Conservation (phyloP, 2,113 vertebrate genomes). For the Rhinopomastus cyanomelas region DNA sequence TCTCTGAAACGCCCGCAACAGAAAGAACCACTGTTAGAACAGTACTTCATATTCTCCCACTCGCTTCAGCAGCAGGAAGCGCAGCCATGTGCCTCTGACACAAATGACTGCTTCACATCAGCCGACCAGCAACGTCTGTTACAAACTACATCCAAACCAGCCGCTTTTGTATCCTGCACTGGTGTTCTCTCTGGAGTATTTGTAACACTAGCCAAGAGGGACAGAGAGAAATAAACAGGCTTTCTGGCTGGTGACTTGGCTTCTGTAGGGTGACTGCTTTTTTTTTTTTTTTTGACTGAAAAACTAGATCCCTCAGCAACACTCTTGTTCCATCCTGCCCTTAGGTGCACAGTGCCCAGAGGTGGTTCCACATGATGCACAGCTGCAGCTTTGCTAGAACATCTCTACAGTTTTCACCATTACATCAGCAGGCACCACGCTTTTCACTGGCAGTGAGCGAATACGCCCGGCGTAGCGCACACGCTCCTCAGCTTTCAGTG, state of each 20-base stretch:
- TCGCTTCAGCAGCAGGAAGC: neutral
- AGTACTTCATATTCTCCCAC: neutral
- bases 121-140: no score
- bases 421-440: neutral
- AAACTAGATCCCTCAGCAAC: neutral
- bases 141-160: rapidly evolving
- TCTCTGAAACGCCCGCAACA: conserved; percentile 77
- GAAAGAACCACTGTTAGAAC: neutral
- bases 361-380: no score
- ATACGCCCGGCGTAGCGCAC: neutral
- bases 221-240: neutral
- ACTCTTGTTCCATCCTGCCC: neutral
- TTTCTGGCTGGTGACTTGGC: neutral
- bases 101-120: neutral
- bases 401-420: neutral
- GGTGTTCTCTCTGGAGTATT: neutral
- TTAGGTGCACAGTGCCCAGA: neutral
- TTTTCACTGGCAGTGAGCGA: neutral
- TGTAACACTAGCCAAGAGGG: neutral
- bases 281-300: neutral
- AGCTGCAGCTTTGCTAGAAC: neutral
- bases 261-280: neutral
- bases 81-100: neutral
- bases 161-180: rapidly evolving
- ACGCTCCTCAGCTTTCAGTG: neutral